A percentile compares a stretch with the other conserved stretches of the same genome.
These are phyloP conservation scores for Stenurella melanura DNA, from an alignment of 2,888 invertebrate genomes.

Conservation along the genomic window DNA sequence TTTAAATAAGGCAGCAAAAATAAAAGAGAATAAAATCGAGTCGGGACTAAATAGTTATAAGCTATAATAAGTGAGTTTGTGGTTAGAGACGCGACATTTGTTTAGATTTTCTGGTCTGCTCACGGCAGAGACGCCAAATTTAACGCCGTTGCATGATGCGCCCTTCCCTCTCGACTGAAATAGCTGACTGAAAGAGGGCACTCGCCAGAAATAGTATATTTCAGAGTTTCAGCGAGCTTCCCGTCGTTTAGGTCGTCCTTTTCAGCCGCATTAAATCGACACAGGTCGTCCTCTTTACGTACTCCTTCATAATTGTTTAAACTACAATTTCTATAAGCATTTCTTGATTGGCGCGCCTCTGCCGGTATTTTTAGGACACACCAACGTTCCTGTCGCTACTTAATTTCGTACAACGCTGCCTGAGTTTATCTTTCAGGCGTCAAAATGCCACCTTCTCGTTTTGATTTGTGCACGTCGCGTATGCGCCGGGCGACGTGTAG, in stretches of 20 bases:
- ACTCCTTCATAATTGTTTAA: constrained; percentile 63
- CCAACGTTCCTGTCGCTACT: constrained; percentile 67
- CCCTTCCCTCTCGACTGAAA: constrained; percentile 65
- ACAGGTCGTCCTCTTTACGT: constrained; percentile 44
- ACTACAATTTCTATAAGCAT: constrained; percentile 59
- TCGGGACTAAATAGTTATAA: constrained; percentile 58
- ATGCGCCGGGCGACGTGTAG: constrained; percentile 73
- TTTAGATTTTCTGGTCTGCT: constrained; percentile 70
- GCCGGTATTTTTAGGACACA: constrained; percentile 54
- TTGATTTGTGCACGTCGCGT: constrained; percentile 73
- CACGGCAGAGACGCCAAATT: constrained; percentile 70
- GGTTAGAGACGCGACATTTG: constrained; percentile 68
- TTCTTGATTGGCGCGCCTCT: constrained; percentile 66
- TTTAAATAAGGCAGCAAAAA: constrained; percentile 30
- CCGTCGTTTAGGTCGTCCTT: constrained; percentile 39
- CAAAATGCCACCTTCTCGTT: constrained; percentile 73
- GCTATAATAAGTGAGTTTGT: constrained; percentile 66
- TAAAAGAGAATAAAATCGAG: constrained; percentile 32
- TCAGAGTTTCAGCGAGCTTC: constrained; percentile 57
- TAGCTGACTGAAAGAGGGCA: constrained; percentile 69
- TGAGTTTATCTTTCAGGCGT: constrained; percentile 60
- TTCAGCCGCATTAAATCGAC: constrained; percentile 38
- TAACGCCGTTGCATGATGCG: constrained; percentile 63
- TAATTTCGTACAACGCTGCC: constrained; percentile 65
- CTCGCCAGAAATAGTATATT: constrained; percentile 66